Evolutionary conservation across 2,888 invertebrate species (phyloP).

Genomic region (Euzophera pinguis): DNA sequence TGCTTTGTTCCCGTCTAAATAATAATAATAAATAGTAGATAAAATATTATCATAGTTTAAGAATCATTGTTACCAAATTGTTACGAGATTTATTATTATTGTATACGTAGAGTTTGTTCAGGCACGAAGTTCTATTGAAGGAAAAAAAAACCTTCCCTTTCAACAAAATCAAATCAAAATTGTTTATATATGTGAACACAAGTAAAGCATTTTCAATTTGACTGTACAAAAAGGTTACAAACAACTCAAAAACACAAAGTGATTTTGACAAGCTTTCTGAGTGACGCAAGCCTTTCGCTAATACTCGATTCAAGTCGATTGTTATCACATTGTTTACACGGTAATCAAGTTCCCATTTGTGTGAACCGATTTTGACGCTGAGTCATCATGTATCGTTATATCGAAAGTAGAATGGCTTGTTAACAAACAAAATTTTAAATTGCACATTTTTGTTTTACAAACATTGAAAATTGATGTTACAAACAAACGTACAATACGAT

Average conservation of each 20-base stretch:
- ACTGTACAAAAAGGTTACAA: neutral
- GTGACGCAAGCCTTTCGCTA: slow-evolving; percentile 57
- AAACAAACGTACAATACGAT: no score
- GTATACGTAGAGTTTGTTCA: no score
- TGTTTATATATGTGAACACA: no score
- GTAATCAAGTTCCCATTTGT: slow-evolving; percentile 11
- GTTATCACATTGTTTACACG: slow-evolving; percentile 57
- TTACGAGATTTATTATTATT: no score
- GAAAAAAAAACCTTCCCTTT: no score
- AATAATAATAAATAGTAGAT: no score
- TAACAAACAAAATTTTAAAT: neutral
- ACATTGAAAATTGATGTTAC: no score
- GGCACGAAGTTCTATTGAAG: no score
- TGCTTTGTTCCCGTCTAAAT: no score
- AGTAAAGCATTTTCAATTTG: neutral
- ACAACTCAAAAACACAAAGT: slow-evolving; percentile 17
- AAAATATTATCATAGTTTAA: no score
- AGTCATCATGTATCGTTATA: slow-evolving; percentile 1
- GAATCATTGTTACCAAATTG: no score
- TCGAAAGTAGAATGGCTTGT: slow-evolving; percentile 3
- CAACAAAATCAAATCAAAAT: neutral
- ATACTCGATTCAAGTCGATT: slow-evolving; percentile 32
- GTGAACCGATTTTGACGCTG: slow-evolving; percentile 4
- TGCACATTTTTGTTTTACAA: no score
- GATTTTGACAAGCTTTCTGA: slow-evolving; percentile 49